Conservation (phyloP, 2,888 invertebrate species). For the Agonum fuliginosum region DNA sequence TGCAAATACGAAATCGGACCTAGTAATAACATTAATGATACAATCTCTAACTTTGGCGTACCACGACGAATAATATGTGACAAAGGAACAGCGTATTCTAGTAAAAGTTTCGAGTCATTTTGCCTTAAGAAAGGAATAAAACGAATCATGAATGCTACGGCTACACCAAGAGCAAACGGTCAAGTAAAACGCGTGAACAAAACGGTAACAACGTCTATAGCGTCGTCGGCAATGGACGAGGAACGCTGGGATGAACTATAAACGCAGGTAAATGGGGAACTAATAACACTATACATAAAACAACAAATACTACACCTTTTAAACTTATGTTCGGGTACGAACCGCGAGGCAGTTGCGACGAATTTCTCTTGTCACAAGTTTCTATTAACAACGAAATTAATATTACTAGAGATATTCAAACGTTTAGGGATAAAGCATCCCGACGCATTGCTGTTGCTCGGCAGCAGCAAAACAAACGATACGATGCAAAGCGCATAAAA, state of each 20-base stretch:
- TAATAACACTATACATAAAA: constrained; percentile 63
- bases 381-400: too few species aligned
- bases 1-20: constrained; percentile 64
- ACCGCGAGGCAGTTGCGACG: background rate
- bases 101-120: too few species aligned
- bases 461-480: background rate
- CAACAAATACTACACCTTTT: constrained; percentile 62
- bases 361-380: background rate
- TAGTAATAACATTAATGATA: constrained; percentile 59
- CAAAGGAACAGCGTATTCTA: constrained; percentile 67
- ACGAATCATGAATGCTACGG: constrained; percentile 60
- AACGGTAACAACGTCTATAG: constrained; percentile 63
- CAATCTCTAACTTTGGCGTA: constrained; percentile 64
- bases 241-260: constrained; percentile 64
- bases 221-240: constrained; percentile 61
- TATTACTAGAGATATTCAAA: background rate
- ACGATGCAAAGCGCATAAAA: constrained; percentile 1
- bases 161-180: constrained; percentile 64
- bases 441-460: background rate
- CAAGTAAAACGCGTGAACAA: constrained; percentile 63
- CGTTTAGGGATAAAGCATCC: too few species aligned
- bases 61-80: constrained; percentile 66
- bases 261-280: constrained; percentile 66
- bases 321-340: constrained; percentile 64
- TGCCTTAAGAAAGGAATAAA: constrained; percentile 64